These are phyloP conservation scores for Hapalemur alaotrensis DNA, from an alignment of 2,797 vertebrate genomes.

Conservation along the genomic window DNA sequence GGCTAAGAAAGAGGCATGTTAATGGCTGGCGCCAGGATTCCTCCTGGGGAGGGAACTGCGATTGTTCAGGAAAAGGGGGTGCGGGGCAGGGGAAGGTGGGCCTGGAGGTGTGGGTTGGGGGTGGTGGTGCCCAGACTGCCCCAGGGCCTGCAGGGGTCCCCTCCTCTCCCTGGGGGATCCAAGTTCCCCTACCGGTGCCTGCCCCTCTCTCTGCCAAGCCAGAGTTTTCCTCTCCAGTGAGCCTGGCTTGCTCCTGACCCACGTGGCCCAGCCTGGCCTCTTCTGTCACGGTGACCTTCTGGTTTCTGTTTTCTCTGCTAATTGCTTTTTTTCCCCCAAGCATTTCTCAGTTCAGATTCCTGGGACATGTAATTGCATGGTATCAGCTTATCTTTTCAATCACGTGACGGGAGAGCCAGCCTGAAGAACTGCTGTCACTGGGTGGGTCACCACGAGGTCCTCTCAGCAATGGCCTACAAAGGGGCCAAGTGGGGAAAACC, in stretches of 20 bases:
- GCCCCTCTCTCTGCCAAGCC: neutral
- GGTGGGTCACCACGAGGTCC: neutral
- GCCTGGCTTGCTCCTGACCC: neutral
- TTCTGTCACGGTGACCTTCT: neutral
- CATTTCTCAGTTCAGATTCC: neutral
- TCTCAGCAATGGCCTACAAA: neutral
- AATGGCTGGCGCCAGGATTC: neutral
- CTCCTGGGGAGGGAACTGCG: neutral
- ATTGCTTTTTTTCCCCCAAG: neutral
- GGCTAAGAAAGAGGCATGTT: neutral
- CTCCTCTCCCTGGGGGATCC: too few species aligned
- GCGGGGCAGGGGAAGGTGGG: neutral
- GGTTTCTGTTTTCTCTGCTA: neutral
- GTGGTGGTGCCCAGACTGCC: neutral
- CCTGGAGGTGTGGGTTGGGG: neutral
- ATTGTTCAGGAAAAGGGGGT: neutral
- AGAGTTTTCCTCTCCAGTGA: neutral
- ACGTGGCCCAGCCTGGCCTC: neutral
- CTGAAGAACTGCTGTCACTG: neutral
- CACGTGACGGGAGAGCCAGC: neutral
- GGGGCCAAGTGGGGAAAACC: accelerated
- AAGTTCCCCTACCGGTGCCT: neutral
- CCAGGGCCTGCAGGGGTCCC: too few species aligned
- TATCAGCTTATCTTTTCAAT: neutral
- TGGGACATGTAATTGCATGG: neutral